A percentile compares a stretch with the other conserved stretches of the same genome.
Conservation (phyloP, 2,888 invertebrate species). For the Drosophila birchii region DNA sequence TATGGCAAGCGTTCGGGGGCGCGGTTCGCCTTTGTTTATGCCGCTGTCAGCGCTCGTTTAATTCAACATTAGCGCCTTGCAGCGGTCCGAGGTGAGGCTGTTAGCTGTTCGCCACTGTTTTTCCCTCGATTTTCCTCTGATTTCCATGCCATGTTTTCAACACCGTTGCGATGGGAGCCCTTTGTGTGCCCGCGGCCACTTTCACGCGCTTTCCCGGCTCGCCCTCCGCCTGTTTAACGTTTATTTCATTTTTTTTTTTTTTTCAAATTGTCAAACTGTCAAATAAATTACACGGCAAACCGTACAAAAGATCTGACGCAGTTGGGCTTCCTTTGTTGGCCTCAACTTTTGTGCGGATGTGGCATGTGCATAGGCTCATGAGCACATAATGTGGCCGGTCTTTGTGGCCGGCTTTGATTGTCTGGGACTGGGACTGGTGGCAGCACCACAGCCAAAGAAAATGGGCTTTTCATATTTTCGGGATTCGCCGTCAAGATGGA, state of each 20-base stretch:
- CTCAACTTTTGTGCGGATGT: constrained; percentile 43
- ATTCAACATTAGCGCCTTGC: constrained; percentile 79
- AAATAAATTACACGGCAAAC: constrained; percentile 72
- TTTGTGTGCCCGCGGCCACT: constrained; percentile 64
- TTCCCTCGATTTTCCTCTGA: constrained; percentile 14
- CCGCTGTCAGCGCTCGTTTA: constrained; percentile 78
- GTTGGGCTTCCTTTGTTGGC: constrained; percentile 50
- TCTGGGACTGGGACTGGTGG: constrained; percentile 7
- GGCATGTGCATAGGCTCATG: constrained; percentile 28
- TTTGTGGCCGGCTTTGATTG: constrained; percentile 48
- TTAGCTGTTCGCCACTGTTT: constrained; percentile 45
- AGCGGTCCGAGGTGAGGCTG: constrained; percentile 57
- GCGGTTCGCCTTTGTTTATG: constrained; percentile 68
- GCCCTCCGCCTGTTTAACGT: constrained; percentile 26
- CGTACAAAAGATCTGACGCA: constrained; percentile 60
- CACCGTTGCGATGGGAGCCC: constrained; percentile 52
- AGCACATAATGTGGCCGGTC: constrained; percentile 42
- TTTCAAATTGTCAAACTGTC: constrained; percentile 76
- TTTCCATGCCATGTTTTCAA: constrained; percentile 15
- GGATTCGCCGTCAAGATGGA: constrained; percentile 4
- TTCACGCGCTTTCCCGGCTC: constrained; percentile 54
- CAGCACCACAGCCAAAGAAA: constrained; percentile 12
- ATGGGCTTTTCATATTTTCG: constrained; percentile 23
- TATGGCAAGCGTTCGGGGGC: constrained; percentile 25
- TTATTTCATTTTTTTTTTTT: constrained; percentile 33